Percentiles rank a stretch among this genome's conserved stretches.
phyloP scores from a whole-genome alignment of 2,113 vertebrate genomes.

The Suncus etruscus region DNA sequence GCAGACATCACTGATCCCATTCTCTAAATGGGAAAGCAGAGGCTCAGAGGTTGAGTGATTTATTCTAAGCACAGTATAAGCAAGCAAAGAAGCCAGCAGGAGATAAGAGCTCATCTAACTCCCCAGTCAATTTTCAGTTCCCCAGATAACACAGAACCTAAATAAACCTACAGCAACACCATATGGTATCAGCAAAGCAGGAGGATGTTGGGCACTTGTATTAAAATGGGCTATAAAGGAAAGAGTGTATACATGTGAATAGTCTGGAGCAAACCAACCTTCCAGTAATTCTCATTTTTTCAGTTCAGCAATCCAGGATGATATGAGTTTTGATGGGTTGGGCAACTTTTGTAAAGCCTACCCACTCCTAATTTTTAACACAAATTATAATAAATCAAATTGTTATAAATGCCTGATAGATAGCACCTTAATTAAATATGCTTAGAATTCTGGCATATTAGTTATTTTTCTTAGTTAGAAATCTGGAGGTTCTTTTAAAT shows the following conservation, averaged over 20 bases:
- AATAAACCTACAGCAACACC: slow-evolving; percentile 82
- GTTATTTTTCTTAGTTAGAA: slow-evolving; percentile 54
- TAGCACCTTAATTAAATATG: slow-evolving; percentile 41
- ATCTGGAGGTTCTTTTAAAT: slow-evolving; percentile 60
- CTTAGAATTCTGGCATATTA: slow-evolving; percentile 56
- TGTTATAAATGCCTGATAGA: slow-evolving; percentile 26
- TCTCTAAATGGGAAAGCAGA: slow-evolving; percentile 71
- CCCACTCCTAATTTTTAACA: slow-evolving; percentile 3
- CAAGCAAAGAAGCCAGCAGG: slow-evolving; percentile 74
- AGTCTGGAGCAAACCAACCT: slow-evolving; percentile 51
- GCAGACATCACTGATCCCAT: slow-evolving; percentile 71
- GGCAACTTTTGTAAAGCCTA: not conserved
- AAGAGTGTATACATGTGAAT: slow-evolving; percentile 59
- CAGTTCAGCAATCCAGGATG: slow-evolving; percentile 51
- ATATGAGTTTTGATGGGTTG: slow-evolving; percentile 28
- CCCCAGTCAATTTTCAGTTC: slow-evolving; percentile 79
- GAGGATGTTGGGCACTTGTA: slow-evolving; percentile 61
- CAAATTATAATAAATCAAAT: slow-evolving; percentile 42
- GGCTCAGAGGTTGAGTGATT: slow-evolving; percentile 72
- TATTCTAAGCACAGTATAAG: slow-evolving; percentile 70
- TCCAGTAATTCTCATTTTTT: slow-evolving; percentile 60
- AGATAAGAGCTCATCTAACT: slow-evolving; percentile 77
- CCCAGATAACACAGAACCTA: slow-evolving; percentile 75
- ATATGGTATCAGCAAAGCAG: slow-evolving; percentile 77
- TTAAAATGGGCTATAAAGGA: slow-evolving; percentile 74